Base-by-base conservation (phyloP, 2,888 invertebrate species). In the Philaethria dido region DNA sequence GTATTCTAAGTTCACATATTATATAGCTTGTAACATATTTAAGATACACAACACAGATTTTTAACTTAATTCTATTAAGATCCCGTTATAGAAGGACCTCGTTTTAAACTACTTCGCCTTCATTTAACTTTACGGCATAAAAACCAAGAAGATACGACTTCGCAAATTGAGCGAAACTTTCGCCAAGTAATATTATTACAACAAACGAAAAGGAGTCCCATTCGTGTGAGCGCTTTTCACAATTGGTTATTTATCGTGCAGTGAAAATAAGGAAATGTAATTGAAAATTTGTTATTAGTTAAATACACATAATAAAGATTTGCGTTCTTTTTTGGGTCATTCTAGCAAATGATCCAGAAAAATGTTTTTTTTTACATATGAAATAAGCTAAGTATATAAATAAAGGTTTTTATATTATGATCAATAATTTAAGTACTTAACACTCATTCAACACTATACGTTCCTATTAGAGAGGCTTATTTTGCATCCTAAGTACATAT, bases 51-150 rank as follows among this genome's bases (percentile, higher is more conserved):
- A n/a, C n/a, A n/a, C 44, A 44, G 55, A 63, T 64, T 75, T 73
- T 71, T 68, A 72, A 75, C 75, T 78, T 83, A 85, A 88, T 87
- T 83, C 78, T 80, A 84, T 85, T 82, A 83, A 78, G 74, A 75
- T 73, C 74, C 70, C 72, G 73, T 74, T 77, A 80, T 78, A 81
- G 78, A 72, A 72, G 74, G 73, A 80, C 73, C 77, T 78, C 77
- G 74, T 82, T 83, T 79, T 72, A 76, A 85, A 84, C 80, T 83
- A 80, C 79, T 82, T 77, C 75, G 69, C 75, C 78, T 80, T 80
- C 76, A 83, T 84, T 86, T 80, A 86, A 86, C 81, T 87, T 86
- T 78, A 74, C 74, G 76, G 75, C 80, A 80, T 79, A 86, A 86
- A 87, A 85, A 83, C 77, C 70, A 65, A 68, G 57, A 78, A 80